Conservation (phyloP, 2,113 vertebrate genomes). For the Plecturocebus donacophilus region DNA sequence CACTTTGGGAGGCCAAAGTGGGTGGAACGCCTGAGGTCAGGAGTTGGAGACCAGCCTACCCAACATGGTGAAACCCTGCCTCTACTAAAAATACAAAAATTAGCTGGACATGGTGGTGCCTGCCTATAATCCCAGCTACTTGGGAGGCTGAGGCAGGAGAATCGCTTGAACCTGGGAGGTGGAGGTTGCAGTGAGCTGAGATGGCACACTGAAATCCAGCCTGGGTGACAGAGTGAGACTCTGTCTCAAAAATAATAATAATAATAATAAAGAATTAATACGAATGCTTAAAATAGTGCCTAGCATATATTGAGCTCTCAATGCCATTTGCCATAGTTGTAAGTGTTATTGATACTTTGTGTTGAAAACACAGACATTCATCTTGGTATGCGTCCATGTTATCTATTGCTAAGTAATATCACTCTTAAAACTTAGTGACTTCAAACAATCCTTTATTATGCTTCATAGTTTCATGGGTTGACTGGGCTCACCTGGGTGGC, state of each 20-base stretch:
- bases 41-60: no score
- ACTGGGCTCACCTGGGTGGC: neutral
- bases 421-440: neutral
- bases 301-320: neutral
- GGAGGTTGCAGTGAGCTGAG: no score
- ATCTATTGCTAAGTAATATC: neutral
- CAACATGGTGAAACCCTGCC: no score
- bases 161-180: no score
- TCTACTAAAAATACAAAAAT: no score
- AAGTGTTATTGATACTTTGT: neutral
- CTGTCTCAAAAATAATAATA: neutral
- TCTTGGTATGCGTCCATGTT: neutral
- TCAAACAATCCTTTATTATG: neutral
- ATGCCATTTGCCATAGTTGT: neutral
- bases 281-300: neutral
- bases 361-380: neutral
- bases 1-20: no score
- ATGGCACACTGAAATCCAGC: no score
- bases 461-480: neutral
- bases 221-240: no score
- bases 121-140: no score
- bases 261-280: neutral
- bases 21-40: no score
- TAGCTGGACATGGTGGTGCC: no score
- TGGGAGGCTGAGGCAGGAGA: no score